These are phyloP conservation scores for Montipora sp. DNA, from an alignment of 64 coral and sea anemone species.

Conservation along the genomic window DNA sequence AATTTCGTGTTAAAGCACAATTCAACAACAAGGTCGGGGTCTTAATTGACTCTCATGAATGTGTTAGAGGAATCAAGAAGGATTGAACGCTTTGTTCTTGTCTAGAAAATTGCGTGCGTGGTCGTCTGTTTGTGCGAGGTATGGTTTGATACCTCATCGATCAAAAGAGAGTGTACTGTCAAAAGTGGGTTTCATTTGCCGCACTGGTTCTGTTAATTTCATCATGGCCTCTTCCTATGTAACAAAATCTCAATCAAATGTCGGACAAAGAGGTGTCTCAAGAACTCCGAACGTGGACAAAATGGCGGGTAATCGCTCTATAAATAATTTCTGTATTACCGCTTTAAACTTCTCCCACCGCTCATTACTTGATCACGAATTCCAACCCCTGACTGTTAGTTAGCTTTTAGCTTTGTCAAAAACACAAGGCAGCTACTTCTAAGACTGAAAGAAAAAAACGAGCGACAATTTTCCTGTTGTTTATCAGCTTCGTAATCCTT, in stretches of 20 bases:
- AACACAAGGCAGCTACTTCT: neutral
- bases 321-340: neutral
- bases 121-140: neutral
- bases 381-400: neutral
- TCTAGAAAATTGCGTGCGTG: slow-evolving; percentile 1
- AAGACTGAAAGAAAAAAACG: neutral
- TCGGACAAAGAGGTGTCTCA: neutral
- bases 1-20: slow-evolving; percentile 5
- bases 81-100: neutral
- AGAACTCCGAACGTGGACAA: no score
- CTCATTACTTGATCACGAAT: neutral
- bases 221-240: slow-evolving; percentile 13
- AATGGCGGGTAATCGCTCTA: neutral
- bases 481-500: slow-evolving; percentile 18
- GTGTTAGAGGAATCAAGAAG: neutral
- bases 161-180: slow-evolving; percentile 24
- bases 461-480: neutral
- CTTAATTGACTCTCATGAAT: neutral
- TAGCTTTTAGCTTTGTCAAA: neutral
- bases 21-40: neutral
- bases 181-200: neutral
- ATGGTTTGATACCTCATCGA: slow-evolving; percentile 56
- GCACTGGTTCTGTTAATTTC: slow-evolving; percentile 2
- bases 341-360: neutral
- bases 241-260: neutral